These are phyloP conservation scores for Anhinga rufa DNA, from an alignment of 2,113 vertebrate species.

Conservation along the genomic window DNA sequence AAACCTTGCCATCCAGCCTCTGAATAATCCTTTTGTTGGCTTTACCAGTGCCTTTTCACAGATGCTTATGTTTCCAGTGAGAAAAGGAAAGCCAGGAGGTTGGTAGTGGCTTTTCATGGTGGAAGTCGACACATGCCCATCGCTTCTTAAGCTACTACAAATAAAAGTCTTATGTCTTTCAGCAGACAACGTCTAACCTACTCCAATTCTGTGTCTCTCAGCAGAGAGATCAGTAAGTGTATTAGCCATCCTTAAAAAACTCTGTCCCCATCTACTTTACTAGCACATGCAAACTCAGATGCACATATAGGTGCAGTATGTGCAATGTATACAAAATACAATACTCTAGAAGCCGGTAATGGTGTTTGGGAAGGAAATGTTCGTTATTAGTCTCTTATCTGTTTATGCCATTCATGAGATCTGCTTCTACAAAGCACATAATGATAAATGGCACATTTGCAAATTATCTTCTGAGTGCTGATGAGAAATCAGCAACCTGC, in stretches of 20 bases:
- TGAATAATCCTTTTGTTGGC: not conserved
- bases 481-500: slow-evolving; percentile 65
- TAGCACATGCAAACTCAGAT: not conserved
- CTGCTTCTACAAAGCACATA: slow-evolving; percentile 28
- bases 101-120: not conserved
- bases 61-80: not conserved
- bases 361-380: not conserved
- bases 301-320: not conserved
- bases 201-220: not conserved
- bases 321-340: not conserved
- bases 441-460: slow-evolving; percentile 67
- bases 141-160: not conserved
- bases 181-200: not conserved
- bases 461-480: slow-evolving; percentile 64
- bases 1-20: not conserved
- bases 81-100: not conserved
- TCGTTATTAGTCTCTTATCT: slow-evolving; percentile 49
- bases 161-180: not conserved
- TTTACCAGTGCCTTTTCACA: not conserved
- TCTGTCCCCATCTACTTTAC: not conserved
- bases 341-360: not conserved
- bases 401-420: slow-evolving; percentile 38
- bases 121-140: not conserved
- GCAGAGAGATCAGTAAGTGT: not conserved
- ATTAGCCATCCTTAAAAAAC: not conserved